Evolutionary conservation across 2,797 vertebrate species (phyloP), one percentile per base, ranked within the genome.

Genomic region (Paedocypris micromegethes): DNA sequence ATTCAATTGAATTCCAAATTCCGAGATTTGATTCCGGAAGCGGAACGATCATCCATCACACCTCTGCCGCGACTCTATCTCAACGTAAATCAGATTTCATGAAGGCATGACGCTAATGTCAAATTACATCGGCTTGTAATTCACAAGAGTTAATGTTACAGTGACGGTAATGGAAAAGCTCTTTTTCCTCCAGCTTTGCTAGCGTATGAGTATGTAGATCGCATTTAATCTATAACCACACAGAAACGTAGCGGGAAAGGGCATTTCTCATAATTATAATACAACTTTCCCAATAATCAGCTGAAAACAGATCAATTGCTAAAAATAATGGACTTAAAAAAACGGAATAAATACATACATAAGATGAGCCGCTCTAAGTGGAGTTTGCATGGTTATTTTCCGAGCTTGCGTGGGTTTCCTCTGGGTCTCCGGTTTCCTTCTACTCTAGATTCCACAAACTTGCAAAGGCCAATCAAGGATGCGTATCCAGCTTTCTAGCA

Each of bases 1-100:
- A 74, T 45, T 43, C 70, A 77, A 57, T 63, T 72, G 72, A 77
- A 77, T 72, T 74, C 72, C 58, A 66, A 64, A 72, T 77, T 57
- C 38, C 5, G 9, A 43, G 40, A 46, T 67, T 51, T 47, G 52
- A 77, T 62, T 68, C 5, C 44, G 41, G 44, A 65, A 68, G 55
- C 58, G 72, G 49, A 1, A 2, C 0, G 58, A 57, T 65, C 65
- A 68, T 64, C 43, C 50, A 64, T 44, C 45, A 68, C 52, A 66
- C 40, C 37, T 54, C 56, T 40, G 39, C 39, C 55, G 53, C 3
- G 39, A 40, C 63, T 44, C 46, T 4, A 41, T 37, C 41, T 63
- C 44, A 5, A 9, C 9, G 70, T 58, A 44, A 49, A 67, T 59
- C 62, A 55, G 50, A 23, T 43, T 50, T 73, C 55, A 67, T 40